Percentiles rank a stretch among this genome's conserved stretches.
phyloP scores from a whole-genome alignment of 2,797 vertebrate species.

The Epinephelus coioides region DNA sequence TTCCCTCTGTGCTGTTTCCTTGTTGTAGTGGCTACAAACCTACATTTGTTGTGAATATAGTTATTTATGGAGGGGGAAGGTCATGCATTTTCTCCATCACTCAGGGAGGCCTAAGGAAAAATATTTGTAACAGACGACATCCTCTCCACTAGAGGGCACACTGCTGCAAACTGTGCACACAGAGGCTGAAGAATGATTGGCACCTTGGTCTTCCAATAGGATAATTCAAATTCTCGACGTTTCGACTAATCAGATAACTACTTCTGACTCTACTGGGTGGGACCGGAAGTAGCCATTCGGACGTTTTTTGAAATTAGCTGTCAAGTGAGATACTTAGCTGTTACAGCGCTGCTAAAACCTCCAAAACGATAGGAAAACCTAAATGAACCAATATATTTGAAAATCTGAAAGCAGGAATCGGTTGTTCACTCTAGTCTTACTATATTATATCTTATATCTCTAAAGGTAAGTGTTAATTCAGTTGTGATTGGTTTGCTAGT shows the following conservation, averaged over 20 bases:
- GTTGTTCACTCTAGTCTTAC: not conserved
- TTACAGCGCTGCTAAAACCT: fast-evolving
- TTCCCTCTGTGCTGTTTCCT: too few species aligned
- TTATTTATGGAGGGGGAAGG: too few species aligned
- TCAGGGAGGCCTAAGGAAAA: too few species aligned
- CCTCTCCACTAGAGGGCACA: conserved; percentile 32
- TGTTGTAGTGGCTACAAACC: too few species aligned
- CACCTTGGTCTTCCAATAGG: not conserved
- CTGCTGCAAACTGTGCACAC: fast-evolving
- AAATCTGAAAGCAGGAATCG: not conserved
- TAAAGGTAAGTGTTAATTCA: conserved; percentile 44
- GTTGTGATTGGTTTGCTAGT: conserved; percentile 15
- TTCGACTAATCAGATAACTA: not conserved
- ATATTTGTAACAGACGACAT: not conserved
- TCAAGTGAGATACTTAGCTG: not conserved
- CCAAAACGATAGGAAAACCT: not conserved
- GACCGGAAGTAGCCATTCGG: not conserved
- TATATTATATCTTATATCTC: not conserved
- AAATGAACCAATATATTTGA: not conserved
- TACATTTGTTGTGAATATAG: too few species aligned
- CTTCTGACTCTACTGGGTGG: not conserved
- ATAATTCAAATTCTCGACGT: not conserved
- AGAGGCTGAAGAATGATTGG: conserved; percentile 1
- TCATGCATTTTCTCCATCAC: too few species aligned
- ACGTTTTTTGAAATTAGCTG: not conserved